Evolutionary conservation across 92 coral and sea anemone genomes (phyloP).

Genomic region (Zoanthus gigantus): DNA sequence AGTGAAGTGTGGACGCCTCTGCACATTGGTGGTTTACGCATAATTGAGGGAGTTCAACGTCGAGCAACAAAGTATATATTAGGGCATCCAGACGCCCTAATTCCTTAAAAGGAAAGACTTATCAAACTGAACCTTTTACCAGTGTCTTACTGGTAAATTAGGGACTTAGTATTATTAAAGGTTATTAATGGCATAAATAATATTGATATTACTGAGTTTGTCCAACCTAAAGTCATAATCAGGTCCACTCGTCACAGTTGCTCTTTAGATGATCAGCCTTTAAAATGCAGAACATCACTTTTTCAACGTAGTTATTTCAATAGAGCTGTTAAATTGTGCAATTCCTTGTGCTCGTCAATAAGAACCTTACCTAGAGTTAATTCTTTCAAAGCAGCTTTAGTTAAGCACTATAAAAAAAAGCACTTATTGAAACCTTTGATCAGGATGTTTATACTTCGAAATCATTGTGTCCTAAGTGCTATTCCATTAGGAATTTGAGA

Average conservation of each 20-base stretch:
- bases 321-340: too few species aligned
- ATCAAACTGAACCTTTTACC: not conserved
- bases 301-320: too few species aligned
- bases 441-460: too few species aligned
- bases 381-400: too few species aligned
- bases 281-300: too few species aligned
- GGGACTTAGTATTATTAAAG: not conserved
- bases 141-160: not conserved
- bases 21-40: slow-evolving; percentile 15
- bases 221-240: not conserved
- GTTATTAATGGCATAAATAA: not conserved
- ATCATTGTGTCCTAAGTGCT: too few species aligned
- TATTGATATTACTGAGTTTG: not conserved
- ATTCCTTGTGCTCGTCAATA: too few species aligned
- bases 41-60: slow-evolving; percentile 12
- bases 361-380: too few species aligned
- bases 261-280: too few species aligned
- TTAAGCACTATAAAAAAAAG: too few species aligned
- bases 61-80: slow-evolving; percentile 12
- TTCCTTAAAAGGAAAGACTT: not conserved
- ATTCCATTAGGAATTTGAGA: too few species aligned
- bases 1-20: slow-evolving; percentile 1
- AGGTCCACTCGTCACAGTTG: not conserved
- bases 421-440: too few species aligned
- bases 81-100: slow-evolving; percentile 10